Base-by-base conservation (phyloP, 1,140 invertebrate species). In the Maniola jurtina region DNA sequence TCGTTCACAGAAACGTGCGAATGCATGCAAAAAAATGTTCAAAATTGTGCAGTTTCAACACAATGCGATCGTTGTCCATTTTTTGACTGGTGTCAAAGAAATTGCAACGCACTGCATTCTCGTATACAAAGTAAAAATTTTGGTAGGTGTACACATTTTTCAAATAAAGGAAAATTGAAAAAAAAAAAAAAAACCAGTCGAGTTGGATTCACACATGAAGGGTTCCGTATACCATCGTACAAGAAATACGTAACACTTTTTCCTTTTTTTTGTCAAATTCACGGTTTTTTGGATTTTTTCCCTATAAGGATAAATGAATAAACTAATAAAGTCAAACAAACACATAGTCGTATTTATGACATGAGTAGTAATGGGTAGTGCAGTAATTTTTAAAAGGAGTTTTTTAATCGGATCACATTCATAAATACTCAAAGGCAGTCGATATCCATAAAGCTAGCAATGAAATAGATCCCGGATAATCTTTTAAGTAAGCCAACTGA, bases 381-480 rank as follows among this genome's bases (percentile, higher is more conserved):
- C 25, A 25, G 25, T 25, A 25, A 25, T 25, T 25, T 25, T 38
- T 11, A 45, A 45, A n/a, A 2, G 42, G 13, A 8, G 9, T 45
- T 11, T 45, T 45, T 45, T 13, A 5, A 11, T 42, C 40, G 11
- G 40, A 42, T 42, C 11, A 42, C 40, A 3, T 42, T 9, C 10
- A 11, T 9, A 8, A 45, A 5, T 1, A 6, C 42, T 45, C 42
- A 45, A 45, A 13, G 10, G 42, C 42, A 6, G 42, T 55, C 25
- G 48, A 52, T 55, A 34, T 55, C 52, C 52, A 34, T 55, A 34
- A 55, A 55, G 34, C 25, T 13, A 11, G 35, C 65, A 34, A 47
- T 61, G 61, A 67, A 67, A 67, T 61, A 57, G 55, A 66, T 56
- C 58, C 48, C 42, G 48, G 59, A 61, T 61, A 61, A 61, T 67